These are phyloP conservation scores for Embidobia sp. DNA, from an alignment of 2,888 invertebrate genomes.

Conservation along the genomic window DNA sequence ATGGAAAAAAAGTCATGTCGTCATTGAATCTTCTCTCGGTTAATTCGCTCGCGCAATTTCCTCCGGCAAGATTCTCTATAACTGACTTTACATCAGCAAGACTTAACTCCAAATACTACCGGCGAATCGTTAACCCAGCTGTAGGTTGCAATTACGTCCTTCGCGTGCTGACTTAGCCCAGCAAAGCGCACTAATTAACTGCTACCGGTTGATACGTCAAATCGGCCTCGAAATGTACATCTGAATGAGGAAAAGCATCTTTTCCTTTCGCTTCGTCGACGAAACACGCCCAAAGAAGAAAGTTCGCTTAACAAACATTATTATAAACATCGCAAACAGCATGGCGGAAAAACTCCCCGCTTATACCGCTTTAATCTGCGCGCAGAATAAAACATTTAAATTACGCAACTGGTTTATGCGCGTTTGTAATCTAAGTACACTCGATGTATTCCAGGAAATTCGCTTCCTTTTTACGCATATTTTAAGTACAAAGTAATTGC, in stretches of 20 bases:
- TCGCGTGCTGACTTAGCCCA: conserved; percentile 41
- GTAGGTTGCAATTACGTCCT: conserved; percentile 64
- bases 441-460: too few relatives aligned
- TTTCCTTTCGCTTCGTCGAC: neutral
- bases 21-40: conserved; percentile 67
- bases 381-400: too few relatives aligned
- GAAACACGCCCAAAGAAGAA: neutral
- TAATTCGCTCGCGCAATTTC: conserved; percentile 65
- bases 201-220: conserved; percentile 69
- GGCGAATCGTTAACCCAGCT: conserved; percentile 56
- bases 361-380: too few relatives aligned
- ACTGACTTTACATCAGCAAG: conserved; percentile 48
- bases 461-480: too few relatives aligned
- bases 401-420: too few relatives aligned
- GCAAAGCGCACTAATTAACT: conserved; percentile 72
- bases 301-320: conserved; percentile 32
- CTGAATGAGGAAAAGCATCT: neutral
- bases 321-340: too few relatives aligned
- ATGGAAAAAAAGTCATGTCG: conserved; percentile 25
- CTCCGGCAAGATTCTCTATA: conserved; percentile 46
- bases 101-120: conserved; percentile 50
- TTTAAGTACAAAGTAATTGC: too few relatives aligned
- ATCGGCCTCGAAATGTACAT: conserved; percentile 48
- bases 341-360: too few relatives aligned
- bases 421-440: too few relatives aligned